Conservation (phyloP, 1,140 invertebrate genomes). For the Lamellibrachia luymesi region DNA sequence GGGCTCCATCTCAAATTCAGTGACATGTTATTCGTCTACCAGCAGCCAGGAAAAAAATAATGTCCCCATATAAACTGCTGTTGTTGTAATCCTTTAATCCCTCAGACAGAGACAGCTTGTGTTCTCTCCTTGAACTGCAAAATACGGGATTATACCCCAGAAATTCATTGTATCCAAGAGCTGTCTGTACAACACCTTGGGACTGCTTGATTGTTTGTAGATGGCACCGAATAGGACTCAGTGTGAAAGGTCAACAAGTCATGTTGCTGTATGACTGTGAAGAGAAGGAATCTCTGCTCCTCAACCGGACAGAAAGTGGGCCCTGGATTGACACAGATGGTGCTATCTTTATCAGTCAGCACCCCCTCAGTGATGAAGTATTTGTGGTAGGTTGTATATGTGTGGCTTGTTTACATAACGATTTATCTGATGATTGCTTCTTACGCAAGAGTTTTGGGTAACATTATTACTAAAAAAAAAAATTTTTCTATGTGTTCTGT, state of each 20-base stretch:
- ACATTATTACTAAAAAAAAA: too few species aligned
- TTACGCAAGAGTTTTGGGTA: too few species aligned
- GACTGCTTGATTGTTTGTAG: conserved; percentile 51
- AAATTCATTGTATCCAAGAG: neutral
- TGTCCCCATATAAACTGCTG: too few species aligned
- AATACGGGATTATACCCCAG: neutral
- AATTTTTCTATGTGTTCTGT: neutral
- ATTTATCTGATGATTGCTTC: too few species aligned
- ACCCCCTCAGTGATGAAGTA: conserved; percentile 66
- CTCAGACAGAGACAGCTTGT: too few species aligned
- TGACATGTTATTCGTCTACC: too few species aligned
- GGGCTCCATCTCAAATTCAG: too few species aligned
- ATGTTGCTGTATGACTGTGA: conserved; percentile 73
- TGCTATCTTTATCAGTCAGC: conserved; percentile 71
- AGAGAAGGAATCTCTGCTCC: conserved; percentile 61
- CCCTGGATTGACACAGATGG: conserved; percentile 66
- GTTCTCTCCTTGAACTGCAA: too few species aligned
- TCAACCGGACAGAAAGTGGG: conserved; percentile 60
- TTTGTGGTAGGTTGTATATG: conserved; percentile 62
- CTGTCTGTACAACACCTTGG: neutral
- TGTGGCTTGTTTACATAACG: too few species aligned
- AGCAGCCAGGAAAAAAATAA: too few species aligned
- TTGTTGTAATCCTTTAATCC: too few species aligned
- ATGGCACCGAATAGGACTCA: conserved; percentile 77
- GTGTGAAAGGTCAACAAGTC: conserved; percentile 74